Base-by-base conservation (phyloP, 2,797 vertebrate genomes). In the Tolypeutes matacus region DNA sequence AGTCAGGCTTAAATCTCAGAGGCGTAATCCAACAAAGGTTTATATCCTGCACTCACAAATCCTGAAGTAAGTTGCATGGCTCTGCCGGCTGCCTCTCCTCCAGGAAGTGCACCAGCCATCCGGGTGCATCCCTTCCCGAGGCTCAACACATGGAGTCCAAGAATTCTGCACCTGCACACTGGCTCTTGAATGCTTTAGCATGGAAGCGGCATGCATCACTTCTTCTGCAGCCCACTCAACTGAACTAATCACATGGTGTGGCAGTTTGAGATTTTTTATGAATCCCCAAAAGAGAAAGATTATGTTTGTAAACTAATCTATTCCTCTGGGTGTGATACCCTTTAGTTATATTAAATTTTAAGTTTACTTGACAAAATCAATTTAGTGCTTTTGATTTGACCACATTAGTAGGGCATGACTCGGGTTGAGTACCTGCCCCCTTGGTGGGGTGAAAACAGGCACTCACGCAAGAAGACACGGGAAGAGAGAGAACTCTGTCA, bases 1-100 rank as follows among this genome's bases (percentile, higher is more conserved):
- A 94, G 76, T 86, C 75, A 75, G 73, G 20, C 36, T 91, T 70
- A 91, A 76, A 4, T 64, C 46, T 78, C 72, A 69, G 91, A 76
- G 80, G 60, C 23, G 78, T 92, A 85, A n/a, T 3, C 93, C 23
- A 72, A 87, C 56, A 64, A 89, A 94, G n/a, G 36, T 81, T 91
- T 83, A 62, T 51, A 76, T 34, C 18, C 65, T 84, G 23, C 56
- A 72, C 53, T 86, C 31, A 83, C n/a, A 92, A 81, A 92, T 60
- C 69, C 75, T 58, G 39, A 80, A 3, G 3, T 23, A 23, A 46
- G n/a, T 4, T 36, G n/a, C 42, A 9, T 34, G 60, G 11, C 3
- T 46, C 31, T 67, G 21, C n/a, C 49, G 69, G 56, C 11, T 7
- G n/a, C 62, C 39, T 69, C 39, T 83, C 36, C 64, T 58, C 49